Percentiles rank a stretch among this genome's conserved stretches.
phyloP scores from a whole-genome alignment of 2,888 invertebrate species.

The Agonopterix heracliana region DNA sequence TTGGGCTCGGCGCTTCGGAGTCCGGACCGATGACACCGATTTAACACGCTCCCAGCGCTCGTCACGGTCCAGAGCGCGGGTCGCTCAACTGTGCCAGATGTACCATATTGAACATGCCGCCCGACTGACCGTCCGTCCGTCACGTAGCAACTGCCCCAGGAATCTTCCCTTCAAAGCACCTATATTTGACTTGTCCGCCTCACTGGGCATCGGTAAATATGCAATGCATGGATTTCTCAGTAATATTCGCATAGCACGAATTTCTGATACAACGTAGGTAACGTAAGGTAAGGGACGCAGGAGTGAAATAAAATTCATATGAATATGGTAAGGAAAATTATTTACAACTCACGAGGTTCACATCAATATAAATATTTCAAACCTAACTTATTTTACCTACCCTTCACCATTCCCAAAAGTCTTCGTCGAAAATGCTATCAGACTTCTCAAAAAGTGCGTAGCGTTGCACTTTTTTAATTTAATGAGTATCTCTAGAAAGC shows the following conservation, averaged over 20 bases:
- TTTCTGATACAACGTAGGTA: slow-evolving; percentile 9
- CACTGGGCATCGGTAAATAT: slow-evolving; percentile 50
- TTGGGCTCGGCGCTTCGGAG: not conserved
- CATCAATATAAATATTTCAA: slow-evolving; percentile 1
- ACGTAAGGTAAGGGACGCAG: slow-evolving; percentile 18
- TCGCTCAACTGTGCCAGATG: slow-evolving; percentile 46
- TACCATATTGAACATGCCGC: slow-evolving; percentile 65
- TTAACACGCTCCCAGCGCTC: slow-evolving; percentile 40
- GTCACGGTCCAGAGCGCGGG: slow-evolving; percentile 45
- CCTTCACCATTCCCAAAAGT: slow-evolving; percentile 29
- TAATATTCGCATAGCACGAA: slow-evolving; percentile 33
- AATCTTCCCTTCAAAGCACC: slow-evolving; percentile 51
- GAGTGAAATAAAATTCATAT: slow-evolving; percentile 8
- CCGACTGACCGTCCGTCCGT: slow-evolving; percentile 48
- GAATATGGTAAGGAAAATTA: slow-evolving; percentile 9
- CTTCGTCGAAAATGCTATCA: slow-evolving; percentile 19
- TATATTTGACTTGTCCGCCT: slow-evolving; percentile 56
- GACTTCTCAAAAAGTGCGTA: slow-evolving; percentile 5
- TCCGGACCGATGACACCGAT: slow-evolving; percentile 41
- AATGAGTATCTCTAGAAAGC: slow-evolving; percentile 47
- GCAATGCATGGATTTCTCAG: slow-evolving; percentile 31
- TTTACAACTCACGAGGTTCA: slow-evolving; percentile 12
- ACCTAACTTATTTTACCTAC: slow-evolving; percentile 24
- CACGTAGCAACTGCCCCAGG: slow-evolving; percentile 51
- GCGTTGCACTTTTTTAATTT: slow-evolving; percentile 14